Base-by-base conservation (phyloP, 2,113 vertebrate species). In the Hippocampus guttulatus region DNA sequence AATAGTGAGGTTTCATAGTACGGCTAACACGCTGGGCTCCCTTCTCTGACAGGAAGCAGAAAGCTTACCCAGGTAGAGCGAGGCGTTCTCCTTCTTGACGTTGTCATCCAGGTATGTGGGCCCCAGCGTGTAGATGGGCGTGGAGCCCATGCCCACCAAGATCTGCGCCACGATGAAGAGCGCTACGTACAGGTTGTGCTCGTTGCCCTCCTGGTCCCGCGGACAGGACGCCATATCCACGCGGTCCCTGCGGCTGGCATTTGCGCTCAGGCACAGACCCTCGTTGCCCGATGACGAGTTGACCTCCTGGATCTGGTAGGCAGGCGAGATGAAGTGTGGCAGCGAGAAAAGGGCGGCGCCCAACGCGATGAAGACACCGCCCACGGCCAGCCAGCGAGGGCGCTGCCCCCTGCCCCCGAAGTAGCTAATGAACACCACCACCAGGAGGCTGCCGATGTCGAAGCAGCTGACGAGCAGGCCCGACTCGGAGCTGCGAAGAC, bases 341-440 rank as follows among this genome's bases (percentile, higher is more conserved):
- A 99, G 88, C 63, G 96, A 94, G 85, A 99, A 98, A 3, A 99
- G 92, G 3, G 90, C 95, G 1, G 97, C 97, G 1, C 97, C 97
- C 0, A 95, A 54, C 0, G 97, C 95, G 0, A 99, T 98, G 76
- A 99, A 89, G 1, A 98, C 89, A 0, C 95, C 97, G 0, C 97
- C 97, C 1, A 96, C 88, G 0, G 97, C 97, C 85, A 99, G 90
- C 97, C 97, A 99, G 40, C 97, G 94, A 0, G 97, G 97, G 83
- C 97, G 90, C 69, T 94, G 94, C 0, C 97, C 96, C 0, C 95
- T 92, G 4, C 97, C 97, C 0, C 97, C 97, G 0, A 98, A 99
- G 90, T 99, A 99, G 88, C 97, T 99, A 90, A 99, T 98, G 81
- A 98, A 98, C 68, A 99, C 96, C 57, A 99, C 97, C 74, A 99